Conservation (phyloP, 2,888 invertebrate species). For the Pristionchus entomophagus region DNA sequence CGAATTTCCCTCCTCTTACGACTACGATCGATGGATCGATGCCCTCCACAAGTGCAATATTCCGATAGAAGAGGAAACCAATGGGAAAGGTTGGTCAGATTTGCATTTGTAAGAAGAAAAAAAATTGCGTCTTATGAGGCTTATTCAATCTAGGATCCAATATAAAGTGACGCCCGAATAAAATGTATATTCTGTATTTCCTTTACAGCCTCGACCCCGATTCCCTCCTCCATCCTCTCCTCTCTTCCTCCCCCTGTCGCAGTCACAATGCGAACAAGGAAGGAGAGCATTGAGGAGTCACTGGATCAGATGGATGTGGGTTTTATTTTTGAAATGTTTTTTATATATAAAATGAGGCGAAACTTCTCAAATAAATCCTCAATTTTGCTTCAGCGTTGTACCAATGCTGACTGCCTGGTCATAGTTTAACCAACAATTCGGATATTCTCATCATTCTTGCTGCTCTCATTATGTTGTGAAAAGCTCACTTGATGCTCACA, state of each 20-base stretch:
- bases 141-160: too few species aligned
- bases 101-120: too few species aligned
- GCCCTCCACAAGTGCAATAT: slow-evolving; percentile 54
- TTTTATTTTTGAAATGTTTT: neutral
- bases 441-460: too few species aligned
- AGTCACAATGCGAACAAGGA: neutral
- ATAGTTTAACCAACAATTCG: too few species aligned
- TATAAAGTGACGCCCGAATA: too few species aligned
- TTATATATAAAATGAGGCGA: neutral
- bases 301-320: slow-evolving; percentile 31
- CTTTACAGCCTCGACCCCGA: neutral
- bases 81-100: neutral
- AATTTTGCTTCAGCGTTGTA: too few species aligned
- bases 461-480: too few species aligned
- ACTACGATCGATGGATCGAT: slow-evolving; percentile 58
- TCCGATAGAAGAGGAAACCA: slow-evolving; percentile 46
- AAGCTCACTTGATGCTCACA: too few species aligned
- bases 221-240: neutral
- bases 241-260: neutral
- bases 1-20: slow-evolving; percentile 45
- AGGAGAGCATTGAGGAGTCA: slow-evolving; percentile 1
- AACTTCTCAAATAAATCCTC: too few species aligned
- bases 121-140: too few species aligned
- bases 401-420: too few species aligned
- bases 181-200: neutral